Evolutionary conservation across 2,797 vertebrate genomes (phyloP).

Genomic region (Xiphorhynchus erythropygius): DNA sequence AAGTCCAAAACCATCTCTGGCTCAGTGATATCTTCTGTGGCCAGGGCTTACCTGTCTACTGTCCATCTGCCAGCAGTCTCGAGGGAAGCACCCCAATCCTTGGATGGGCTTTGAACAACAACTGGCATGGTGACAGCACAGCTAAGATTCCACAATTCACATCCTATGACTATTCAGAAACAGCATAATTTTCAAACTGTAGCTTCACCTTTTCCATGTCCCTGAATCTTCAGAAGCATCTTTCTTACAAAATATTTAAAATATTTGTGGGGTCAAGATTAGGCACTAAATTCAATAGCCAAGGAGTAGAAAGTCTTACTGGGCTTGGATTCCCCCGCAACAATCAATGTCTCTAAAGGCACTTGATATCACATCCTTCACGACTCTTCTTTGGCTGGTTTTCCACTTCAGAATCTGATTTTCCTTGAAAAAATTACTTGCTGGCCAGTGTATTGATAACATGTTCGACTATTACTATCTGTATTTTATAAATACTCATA

Average conservation of each 20-base stretch:
- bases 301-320: neutral
- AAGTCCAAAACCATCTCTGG: neutral
- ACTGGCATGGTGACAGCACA: neutral
- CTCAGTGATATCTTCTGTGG: neutral
- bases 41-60: neutral
- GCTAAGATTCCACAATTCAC: neutral
- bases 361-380: neutral
- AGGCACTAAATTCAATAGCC: neutral
- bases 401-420: neutral
- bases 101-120: neutral
- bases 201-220: neutral
- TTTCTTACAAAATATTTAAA: neutral
- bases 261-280: accelerated
- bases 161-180: neutral
- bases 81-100: neutral
- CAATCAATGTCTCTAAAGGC: neutral
- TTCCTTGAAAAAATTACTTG: neutral
- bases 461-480: neutral
- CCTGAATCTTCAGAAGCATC: neutral
- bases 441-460: neutral
- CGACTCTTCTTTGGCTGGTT: neutral
- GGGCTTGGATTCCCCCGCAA: neutral
- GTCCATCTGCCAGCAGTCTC: neutral
- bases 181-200: neutral
- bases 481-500: neutral